Base-by-base conservation (phyloP, 1,140 invertebrate genomes). In the Drosophila lowei region DNA sequence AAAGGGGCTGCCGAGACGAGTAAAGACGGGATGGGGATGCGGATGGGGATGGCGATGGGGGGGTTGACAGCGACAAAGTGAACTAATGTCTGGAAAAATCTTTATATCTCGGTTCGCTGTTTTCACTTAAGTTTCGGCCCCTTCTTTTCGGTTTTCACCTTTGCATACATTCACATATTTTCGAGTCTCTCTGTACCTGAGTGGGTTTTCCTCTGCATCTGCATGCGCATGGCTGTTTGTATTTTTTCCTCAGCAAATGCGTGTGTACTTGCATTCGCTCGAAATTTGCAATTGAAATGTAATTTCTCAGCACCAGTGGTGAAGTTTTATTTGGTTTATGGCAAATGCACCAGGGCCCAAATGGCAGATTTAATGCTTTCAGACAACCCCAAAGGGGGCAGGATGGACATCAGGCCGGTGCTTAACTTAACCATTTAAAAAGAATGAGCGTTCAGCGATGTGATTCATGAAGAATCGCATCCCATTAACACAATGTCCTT, bases 241-340 rank as follows among this genome's bases (percentile, higher is more conserved):
- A 48, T 80, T 46, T 70, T 68, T 60, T 72, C 11, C 11, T 13
- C 34, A 11, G 30, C 2, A 34, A 34, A 9, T 34, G 0, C 2
- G 30, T 11, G 9, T 34, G 30, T 9, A 34, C 30, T 5, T 0
- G 23, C 23, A 25, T 43, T 68, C 70, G 41, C 63, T 72, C 59
- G 50, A 80, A 85, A 84, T 84, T 84, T 84, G 77, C 81, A 84
- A 84, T 84, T 86, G 80, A 80, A 84, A 84, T 84, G 80, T 86
- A 84, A 84, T 84, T 80, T 84, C 67, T 84, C 81, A 80, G 60
- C 34, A 47, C 34, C 73, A 64, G 57, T 52, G 42, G 59, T 42
- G 53, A 58, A 77, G 67, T 80, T 78, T 84, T 86, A 80, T 77
- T 86, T 80, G 77, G 81, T 70, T 73, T 86, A 86, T 80, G 81